Base-by-base conservation (phyloP, 2,888 invertebrate genomes). In the Tholera decimalis region DNA sequence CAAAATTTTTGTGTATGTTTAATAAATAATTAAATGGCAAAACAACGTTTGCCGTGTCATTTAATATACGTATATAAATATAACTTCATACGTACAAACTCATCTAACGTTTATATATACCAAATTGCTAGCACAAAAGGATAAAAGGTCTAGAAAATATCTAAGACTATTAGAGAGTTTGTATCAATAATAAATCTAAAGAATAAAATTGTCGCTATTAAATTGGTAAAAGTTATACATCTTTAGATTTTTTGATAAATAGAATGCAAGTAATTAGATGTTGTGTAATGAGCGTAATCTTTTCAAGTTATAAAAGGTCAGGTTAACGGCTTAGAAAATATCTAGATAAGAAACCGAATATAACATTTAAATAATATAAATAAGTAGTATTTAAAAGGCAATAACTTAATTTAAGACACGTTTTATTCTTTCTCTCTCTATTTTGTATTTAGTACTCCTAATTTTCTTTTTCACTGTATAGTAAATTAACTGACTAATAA, bases 261-360 rank as follows among this genome's bases (percentile, higher is more conserved):
- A n/a, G 4, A 49, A 54, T 43, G 8, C 18, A 11, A 11, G 35
- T 41, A 22, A 22, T 20, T 26, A 41, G 9, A 39, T 3, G 39
- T 74, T 74, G 74, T 44, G 44, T 49, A 57, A 63, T 18, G 15
- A 30, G 30, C 7, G 13, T 43, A 15, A 24, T 53, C 11, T 51
- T 56, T 22, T 18, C 7, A 53, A 20, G 15, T 22, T 20, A 47
- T 53, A 8, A 62, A 35, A 39, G 39, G 44, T 28, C 63, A 46
- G 53, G 47, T 57, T 43, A 67, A n/a, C 20, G 4, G 8, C 41
- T 5, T 53, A 43, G 55, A n/a, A 51, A 22, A 55, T 43, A 55
- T 56, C 4, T 51, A 22, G 6, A 39, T n/a, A 60, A 13, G 30
- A 67, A 57, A 44, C 69, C 5, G 8, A 50, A 24, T 22, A n/a